These are phyloP conservation scores for Lucilia cuprina DNA, from an alignment of 1,140 invertebrate species.

Conservation along the genomic window DNA sequence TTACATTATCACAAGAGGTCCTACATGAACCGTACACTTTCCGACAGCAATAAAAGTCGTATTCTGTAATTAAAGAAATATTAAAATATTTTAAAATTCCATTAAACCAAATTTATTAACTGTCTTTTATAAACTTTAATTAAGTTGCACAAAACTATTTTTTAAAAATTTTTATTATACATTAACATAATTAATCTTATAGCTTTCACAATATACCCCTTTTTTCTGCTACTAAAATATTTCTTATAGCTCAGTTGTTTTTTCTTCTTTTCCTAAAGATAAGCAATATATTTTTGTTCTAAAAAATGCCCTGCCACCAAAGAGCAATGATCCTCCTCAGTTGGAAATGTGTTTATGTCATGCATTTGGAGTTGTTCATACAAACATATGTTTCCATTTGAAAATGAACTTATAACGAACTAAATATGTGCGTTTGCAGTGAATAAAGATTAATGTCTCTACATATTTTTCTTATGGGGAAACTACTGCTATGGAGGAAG, in stretches of 20 bases:
- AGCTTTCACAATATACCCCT: no score
- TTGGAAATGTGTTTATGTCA: not conserved
- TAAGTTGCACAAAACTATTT: not conserved
- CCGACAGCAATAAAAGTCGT: conserved; percentile 56
- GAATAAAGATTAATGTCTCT: not conserved
- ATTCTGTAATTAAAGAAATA: conserved; percentile 49
- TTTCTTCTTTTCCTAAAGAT: not conserved
- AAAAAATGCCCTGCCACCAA: not conserved
- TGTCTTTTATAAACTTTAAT: not conserved
- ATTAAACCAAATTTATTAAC: conserved; percentile 18
- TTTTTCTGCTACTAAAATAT: no score
- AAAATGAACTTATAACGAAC: not conserved
- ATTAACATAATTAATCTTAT: not conserved
- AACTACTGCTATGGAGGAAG: not conserved
- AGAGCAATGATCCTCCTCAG: conserved; percentile 5
- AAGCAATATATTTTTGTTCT: not conserved
- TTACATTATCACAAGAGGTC: conserved; percentile 61
- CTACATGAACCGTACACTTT: conserved; percentile 61
- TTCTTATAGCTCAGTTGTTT: not conserved
- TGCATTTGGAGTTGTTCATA: not conserved
- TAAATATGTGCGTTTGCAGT: not conserved
- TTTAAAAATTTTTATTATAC: not conserved
- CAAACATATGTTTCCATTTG: not conserved
- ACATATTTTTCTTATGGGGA: not conserved
- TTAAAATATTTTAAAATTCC: not conserved